Percentiles rank a stretch among this genome's conserved stretches.
Evolutionary conservation across 2,888 invertebrate genomes (phyloP).

Genomic region (Thecocarcelia acutangulata): DNA sequence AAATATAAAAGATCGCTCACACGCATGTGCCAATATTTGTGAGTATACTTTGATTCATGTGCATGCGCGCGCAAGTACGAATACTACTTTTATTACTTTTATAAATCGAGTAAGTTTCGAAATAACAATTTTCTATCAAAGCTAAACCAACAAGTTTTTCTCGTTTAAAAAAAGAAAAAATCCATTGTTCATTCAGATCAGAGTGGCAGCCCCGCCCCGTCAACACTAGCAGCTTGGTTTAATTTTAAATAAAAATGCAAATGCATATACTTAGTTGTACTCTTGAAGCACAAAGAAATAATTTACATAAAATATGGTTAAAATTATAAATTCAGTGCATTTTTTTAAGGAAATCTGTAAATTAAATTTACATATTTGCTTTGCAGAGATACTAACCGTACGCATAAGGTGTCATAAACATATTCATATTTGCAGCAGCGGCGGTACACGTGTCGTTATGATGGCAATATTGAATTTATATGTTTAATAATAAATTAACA

Average conservation of each 20-base stretch:
- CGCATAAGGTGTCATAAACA: conserved; percentile 78
- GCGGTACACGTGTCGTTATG: conserved; percentile 46
- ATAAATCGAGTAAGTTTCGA: no score
- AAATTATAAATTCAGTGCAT: conserved; percentile 29
- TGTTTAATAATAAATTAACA: conserved; percentile 39
- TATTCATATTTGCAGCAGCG: conserved; percentile 81
- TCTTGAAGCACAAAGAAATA: conserved; percentile 32
- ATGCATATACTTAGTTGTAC: no score
- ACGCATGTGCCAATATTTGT: no score
- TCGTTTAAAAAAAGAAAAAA: no score
- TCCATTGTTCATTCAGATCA: no score
- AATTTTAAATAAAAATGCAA: conserved; percentile 32
- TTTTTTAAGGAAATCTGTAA: conserved; percentile 27
- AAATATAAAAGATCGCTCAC: no score
- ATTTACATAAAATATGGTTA: conserved; percentile 42
- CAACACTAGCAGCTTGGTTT: conserved; percentile 32
- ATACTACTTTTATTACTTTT: no score
- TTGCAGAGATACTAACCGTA: conserved; percentile 79
- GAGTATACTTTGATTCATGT: no score
- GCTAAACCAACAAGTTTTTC: no score
- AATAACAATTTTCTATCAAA: no score
- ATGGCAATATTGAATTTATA: conserved; percentile 43
- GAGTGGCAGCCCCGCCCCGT: no score
- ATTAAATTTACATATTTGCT: conserved; percentile 22
- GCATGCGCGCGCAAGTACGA: no score